These are phyloP conservation scores for Nebria ingens DNA, from an alignment of 1,140 invertebrate genomes.

Conservation along the genomic window DNA sequence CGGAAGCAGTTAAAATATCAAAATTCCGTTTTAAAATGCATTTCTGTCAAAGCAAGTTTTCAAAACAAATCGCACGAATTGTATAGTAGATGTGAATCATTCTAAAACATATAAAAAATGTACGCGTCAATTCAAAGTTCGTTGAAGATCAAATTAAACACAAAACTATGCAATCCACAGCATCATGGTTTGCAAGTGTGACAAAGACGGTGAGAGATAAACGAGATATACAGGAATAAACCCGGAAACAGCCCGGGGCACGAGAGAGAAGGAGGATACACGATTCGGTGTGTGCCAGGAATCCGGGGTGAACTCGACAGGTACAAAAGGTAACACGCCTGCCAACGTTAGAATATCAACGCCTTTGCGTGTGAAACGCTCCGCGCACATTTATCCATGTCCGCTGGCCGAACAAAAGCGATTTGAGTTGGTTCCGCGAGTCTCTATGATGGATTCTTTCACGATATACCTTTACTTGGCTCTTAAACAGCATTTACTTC, in stretches of 20 bases:
- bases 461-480: background rate
- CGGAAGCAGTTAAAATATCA: too few relatives aligned
- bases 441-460: background rate
- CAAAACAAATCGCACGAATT: too few relatives aligned
- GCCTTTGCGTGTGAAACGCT: background rate
- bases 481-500: background rate
- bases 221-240: background rate
- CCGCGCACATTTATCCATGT: background rate
- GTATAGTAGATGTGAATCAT: too few relatives aligned
- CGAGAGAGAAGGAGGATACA: background rate
- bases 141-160: too few relatives aligned
- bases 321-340: background rate
- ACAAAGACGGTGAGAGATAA: too few relatives aligned
- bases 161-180: too few relatives aligned
- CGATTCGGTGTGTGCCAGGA: too few relatives aligned
- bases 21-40: too few relatives aligned
- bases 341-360: background rate
- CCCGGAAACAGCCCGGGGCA: background rate
- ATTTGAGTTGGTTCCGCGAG: background rate
- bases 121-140: too few relatives aligned
- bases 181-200: too few relatives aligned
- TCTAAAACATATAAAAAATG: too few relatives aligned
- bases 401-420: background rate
- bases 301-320: background rate
- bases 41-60: too few relatives aligned